Base-by-base conservation (phyloP, 2,888 invertebrate species). In the Xiphydria camelus region DNA sequence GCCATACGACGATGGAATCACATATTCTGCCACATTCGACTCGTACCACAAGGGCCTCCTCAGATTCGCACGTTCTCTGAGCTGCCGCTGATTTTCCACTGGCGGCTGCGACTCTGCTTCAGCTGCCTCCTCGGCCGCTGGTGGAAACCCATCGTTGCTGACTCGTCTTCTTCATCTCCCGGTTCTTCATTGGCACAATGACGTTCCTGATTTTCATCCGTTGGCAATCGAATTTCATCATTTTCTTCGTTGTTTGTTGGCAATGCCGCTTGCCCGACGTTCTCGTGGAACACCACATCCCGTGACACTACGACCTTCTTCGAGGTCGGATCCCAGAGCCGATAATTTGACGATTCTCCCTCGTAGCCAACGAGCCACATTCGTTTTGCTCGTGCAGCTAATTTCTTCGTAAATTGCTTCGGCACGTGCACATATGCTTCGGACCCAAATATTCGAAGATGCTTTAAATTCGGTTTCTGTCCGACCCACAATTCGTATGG, bases 401-500 rank as follows among this genome's bases (percentile, higher is more conserved):
- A 4, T 4, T 23, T 23, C 23, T 4, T 23, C 23, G 23, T 23
- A 4, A 4, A 10, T 10, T 23, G 23, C 5, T 23, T 23, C 5
- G 23, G 23, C 23, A 23, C 5, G 10, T 23, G 4, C 23, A 23
- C 23, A 22, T 4, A 23, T 4, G 23, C 7, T 4, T 23, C 23
- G 5, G 23, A 23, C 4, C 23, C 23, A 4, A 36, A 33, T 7
- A 18, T 34, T 1, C 45, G 23, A 3, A 4, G 2, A 23, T 23
- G 23, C 23, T 23, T 2, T 4, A 2, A 4, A 23, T 23, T 23
- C 4, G 23, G 23, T 4, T 2, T 23, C 4, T 4, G 2, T 2
- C 23, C 41, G 29, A 35, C 25, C 41, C 54, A 31, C 18, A 14
- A 5, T 25, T 52, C 51, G 35, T 19, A 53, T 9, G 57, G 45